Evolutionary conservation across 2,113 vertebrate genomes (phyloP).

Genomic region (Neotoma lepida): DNA sequence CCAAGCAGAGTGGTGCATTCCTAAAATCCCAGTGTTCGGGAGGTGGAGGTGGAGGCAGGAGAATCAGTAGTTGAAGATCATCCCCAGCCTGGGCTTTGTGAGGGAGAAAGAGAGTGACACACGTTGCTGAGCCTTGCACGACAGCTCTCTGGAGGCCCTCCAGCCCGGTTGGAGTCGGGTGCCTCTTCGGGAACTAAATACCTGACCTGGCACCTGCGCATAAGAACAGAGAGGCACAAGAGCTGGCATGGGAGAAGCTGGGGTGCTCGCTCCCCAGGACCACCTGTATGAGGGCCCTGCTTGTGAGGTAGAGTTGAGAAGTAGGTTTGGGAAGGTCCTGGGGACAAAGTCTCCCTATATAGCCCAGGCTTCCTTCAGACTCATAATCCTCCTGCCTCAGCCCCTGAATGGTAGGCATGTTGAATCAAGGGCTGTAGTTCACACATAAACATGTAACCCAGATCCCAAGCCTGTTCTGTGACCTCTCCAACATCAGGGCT

Average conservation of each 20-base stretch:
- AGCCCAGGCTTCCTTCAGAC: background rate
- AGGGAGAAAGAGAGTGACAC: background rate
- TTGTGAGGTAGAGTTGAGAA: background rate
- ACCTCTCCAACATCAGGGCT: background rate
- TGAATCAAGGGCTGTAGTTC: background rate
- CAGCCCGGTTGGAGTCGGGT: background rate
- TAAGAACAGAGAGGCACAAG: background rate
- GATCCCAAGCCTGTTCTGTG: background rate
- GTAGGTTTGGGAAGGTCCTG: background rate
- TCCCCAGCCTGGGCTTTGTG: background rate
- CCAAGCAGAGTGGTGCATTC: too few species aligned
- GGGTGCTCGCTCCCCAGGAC: background rate
- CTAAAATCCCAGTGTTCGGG: background rate
- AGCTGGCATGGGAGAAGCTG: rapidly evolving
- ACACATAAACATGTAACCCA: background rate
- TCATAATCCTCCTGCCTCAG: background rate
- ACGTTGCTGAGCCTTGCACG: background rate
- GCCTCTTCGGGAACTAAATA: background rate
- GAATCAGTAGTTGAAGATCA: background rate
- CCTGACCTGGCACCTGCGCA: rapidly evolving
- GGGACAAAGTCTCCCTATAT: background rate
- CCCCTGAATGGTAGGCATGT: background rate
- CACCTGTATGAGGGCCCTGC: background rate
- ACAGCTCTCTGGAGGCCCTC: background rate
- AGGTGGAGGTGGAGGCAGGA: background rate